A percentile compares a stretch with the other conserved stretches of the same genome.
Evolutionary conservation across 2,888 invertebrate species (phyloP).

Genomic region (Apodemia zela): DNA sequence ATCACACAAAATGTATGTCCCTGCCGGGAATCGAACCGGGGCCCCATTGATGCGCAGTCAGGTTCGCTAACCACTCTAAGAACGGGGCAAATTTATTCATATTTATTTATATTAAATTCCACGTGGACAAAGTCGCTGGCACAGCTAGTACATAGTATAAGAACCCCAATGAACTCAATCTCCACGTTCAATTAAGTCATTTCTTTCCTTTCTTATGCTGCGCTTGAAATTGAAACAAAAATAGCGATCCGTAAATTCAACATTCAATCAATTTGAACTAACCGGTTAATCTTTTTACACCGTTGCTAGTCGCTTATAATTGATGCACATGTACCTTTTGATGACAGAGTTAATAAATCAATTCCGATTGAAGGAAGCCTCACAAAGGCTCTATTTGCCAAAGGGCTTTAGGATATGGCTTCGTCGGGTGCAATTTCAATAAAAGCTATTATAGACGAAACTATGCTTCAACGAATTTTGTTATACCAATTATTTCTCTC

Average conservation of each 20-base stretch:
- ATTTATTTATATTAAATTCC: too few species aligned
- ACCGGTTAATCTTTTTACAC: not conserved
- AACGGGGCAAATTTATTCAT: too few species aligned
- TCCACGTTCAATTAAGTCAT: too few species aligned
- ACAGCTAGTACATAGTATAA: too few species aligned
- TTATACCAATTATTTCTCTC: not conserved
- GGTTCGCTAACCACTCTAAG: too few species aligned
- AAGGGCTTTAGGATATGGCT: slow-evolving; percentile 46
- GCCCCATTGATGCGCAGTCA: too few species aligned
- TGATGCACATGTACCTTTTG: slow-evolving; percentile 6
- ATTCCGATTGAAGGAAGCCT: slow-evolving; percentile 49
- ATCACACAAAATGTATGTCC: too few species aligned
- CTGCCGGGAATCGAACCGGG: too few species aligned
- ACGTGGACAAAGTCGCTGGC: too few species aligned
- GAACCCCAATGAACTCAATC: too few species aligned
- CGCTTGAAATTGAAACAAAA: not conserved
- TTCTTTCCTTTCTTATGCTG: too few species aligned
- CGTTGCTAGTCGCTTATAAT: not conserved
- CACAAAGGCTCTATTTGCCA: slow-evolving; percentile 49
- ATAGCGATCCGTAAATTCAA: not conserved
- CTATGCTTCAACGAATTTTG: slow-evolving; percentile 18
- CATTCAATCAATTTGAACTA: not conserved
- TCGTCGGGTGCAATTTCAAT: slow-evolving; percentile 37
- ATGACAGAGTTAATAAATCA: slow-evolving; percentile 36
- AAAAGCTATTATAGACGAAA: slow-evolving; percentile 23